Conservation (phyloP, 2,797 vertebrate species). For the Pseudotriccus pelzelni region DNA sequence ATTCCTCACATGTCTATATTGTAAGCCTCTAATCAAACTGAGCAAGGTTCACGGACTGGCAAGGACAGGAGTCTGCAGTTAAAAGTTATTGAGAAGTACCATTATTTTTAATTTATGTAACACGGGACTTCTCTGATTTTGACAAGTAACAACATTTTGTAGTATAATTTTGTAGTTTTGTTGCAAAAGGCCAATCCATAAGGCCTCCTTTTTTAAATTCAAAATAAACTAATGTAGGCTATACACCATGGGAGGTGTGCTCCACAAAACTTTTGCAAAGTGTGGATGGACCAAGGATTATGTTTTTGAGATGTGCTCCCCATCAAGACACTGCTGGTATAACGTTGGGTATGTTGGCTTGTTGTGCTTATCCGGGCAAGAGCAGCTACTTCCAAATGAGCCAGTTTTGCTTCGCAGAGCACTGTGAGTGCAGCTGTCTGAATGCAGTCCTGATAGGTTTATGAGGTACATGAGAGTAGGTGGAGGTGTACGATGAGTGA, state of each 20-base stretch:
- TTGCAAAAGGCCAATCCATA: background rate
- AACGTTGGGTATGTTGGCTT: background rate
- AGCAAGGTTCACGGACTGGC: background rate
- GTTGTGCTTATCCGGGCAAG: background rate
- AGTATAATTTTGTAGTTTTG: background rate
- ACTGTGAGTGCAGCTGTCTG: background rate
- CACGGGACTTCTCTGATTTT: background rate
- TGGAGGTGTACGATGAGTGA: background rate
- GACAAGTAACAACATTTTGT: background rate
- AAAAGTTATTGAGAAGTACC: background rate
- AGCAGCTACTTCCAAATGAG: background rate
- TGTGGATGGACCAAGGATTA: accelerated
- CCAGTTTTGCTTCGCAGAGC: background rate
- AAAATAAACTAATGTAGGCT: background rate
- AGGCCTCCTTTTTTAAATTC: background rate
- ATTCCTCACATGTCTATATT: background rate
- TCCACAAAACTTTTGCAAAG: background rate
- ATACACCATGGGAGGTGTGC: background rate
- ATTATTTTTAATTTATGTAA: background rate
- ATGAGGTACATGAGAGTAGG: background rate
- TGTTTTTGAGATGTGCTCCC: background rate
- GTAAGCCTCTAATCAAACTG: background rate
- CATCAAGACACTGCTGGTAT: background rate
- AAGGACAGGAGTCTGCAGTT: background rate
- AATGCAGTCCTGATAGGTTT: background rate